Evolutionary conservation across 2,113 vertebrate genomes (phyloP), one percentile per base, ranked within the genome.

Genomic region (Peromyscus leucopus): DNA sequence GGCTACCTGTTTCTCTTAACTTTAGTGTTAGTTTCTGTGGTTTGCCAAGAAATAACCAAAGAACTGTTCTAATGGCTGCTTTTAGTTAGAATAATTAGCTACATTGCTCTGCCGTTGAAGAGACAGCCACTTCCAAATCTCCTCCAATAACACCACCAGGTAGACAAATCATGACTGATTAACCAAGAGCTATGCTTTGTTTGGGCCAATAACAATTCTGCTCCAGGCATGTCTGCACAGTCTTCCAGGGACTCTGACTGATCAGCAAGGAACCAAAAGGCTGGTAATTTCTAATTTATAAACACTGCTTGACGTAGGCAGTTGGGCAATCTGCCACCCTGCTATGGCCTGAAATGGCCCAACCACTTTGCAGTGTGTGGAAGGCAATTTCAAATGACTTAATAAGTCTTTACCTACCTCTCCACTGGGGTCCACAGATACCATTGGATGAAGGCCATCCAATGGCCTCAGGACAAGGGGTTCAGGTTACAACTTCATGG

Each of bases 201-300:
- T 96, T 90, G 63, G 89, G 96, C 48, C 93, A 79, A 91, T 88
- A 96, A 94, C 95, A 97, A 90, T 51, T 72, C 86, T 96, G 96
- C 98, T 94, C 55, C 93, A 94, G 98, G 97, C 95, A 93, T 2
- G 2, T 95, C 48, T 12, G 89, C 75, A 79, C 57, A 91, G 93
- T 96, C 94, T 96, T 97, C 96, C 93, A 97, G 95, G 89, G 97
- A 96, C 82, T 96, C 89, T 79, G 95, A 97, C 87, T 94, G 96
- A 97, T 97, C 97, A 96, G 95, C 95, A 89, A 97, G 78, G 94
- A 97, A 94, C 76, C 98, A 93, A 98, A 97, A 97, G 96, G 94
- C 97, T 97, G 93, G 96, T 97, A 97, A 98, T 97, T 98, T 97
- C 98, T 97, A 97, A 98, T 98, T 97, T 98, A 97, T 97, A 97